A percentile compares a stretch with the other conserved stretches of the same genome.
Evolutionary conservation across 2,888 invertebrate species (phyloP).

Genomic region (Callyntrura sp.): DNA sequence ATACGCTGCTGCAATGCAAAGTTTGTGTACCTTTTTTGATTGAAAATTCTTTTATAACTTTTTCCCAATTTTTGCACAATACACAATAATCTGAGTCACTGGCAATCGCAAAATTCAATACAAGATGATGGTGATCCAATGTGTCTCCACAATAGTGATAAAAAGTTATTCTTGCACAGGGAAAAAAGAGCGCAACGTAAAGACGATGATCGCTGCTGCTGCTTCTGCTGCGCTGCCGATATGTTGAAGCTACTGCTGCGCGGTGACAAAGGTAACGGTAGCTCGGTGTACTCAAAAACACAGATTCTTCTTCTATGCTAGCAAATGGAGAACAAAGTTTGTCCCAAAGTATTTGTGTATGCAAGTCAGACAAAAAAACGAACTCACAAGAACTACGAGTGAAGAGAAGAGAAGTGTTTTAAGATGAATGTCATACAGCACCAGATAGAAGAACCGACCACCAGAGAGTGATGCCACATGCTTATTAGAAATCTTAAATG

Average conservation of each 20-base stretch:
- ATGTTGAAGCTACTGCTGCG: constrained; percentile 3
- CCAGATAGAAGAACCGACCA: constrained; percentile 23
- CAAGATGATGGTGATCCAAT: not conserved
- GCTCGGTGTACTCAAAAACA: constrained; percentile 64
- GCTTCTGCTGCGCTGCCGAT: constrained; percentile 13
- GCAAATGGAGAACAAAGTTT: constrained; percentile 40
- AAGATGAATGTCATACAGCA: constrained; percentile 48
- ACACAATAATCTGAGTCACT: constrained; percentile 3
- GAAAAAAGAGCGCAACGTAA: constrained; percentile 7
- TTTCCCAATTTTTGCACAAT: constrained; percentile 36
- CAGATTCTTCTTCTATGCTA: constrained; percentile 11
- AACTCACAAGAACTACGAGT: not conserved
- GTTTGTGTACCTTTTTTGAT: not conserved
- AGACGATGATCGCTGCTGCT: not conserved
- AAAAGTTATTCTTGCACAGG: not conserved
- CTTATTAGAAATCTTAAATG: constrained; percentile 19
- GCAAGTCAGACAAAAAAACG: not conserved
- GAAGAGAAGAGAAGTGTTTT: not conserved
- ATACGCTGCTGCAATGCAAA: no score
- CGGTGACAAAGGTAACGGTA: constrained; percentile 75
- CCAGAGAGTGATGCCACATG: constrained; percentile 42
- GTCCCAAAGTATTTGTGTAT: constrained; percentile 45
- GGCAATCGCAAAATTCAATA: not conserved
- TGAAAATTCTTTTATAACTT: not conserved
- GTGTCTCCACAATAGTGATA: not conserved